Evolutionary conservation across 2,888 invertebrate genomes (phyloP), one percentile per base, ranked within the genome.

Genomic region (Notodonta ziczac): DNA sequence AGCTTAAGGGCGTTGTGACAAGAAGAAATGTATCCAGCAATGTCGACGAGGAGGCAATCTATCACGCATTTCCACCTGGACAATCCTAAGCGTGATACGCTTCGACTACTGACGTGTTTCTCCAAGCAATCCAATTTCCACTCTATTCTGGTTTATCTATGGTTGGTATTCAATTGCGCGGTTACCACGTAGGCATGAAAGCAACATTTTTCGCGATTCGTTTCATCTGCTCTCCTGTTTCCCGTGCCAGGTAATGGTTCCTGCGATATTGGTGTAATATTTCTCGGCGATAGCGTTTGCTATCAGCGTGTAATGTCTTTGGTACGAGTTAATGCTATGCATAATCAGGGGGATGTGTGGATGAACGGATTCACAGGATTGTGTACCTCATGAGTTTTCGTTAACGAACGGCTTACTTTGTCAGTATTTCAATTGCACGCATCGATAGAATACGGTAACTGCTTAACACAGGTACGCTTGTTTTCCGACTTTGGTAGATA

Each of bases 31-130:
- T 85, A 82, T 76, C 77, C 78, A 77, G 78, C 78, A 84, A 85
- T 86, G 85, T 84, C 77, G 77, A 76, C 76, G 71, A 72, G 76
- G 85, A 86, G 84, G 85, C 89, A 90, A 90, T 91, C 90, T 89
- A 91, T 90, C 91, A 89, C 83, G 76, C 59, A 62, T 61, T 84
- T 85, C 85, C 87, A 90, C 89, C 89, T 89, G 88, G 82, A 82
- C 83, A 84, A 86, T 85, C 81, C 86, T 77, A 86, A 89, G 24
- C 24, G 24, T 24, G 24, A 24, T 82, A 84, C 87, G 87, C 84
- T 85, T 87, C 89, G 88, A 89, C 86, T 88, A 87, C 86, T 78
- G 63, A 67, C 76, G 70, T 80, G 81, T 81, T 80, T 72, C 68
- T 63, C 51, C 50, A 57, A 40, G 58, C 78, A 71, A 58, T 14